Conservation (phyloP, 2,888 invertebrate species). For the Spilosoma lubricipeda region DNA sequence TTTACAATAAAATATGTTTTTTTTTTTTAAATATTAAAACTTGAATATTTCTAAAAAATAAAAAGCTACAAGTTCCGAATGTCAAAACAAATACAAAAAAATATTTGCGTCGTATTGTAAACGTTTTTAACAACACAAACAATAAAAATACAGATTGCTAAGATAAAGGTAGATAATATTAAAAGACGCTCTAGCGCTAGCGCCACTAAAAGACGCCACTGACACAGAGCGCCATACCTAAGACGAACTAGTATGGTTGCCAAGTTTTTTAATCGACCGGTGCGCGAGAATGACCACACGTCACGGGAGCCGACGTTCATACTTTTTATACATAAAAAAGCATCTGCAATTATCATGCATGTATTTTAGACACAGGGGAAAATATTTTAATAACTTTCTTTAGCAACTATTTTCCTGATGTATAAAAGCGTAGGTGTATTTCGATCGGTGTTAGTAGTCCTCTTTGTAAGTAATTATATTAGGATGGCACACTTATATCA, state of each 20-base stretch:
- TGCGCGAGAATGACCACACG: constrained; percentile 60
- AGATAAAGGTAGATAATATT: constrained; percentile 25
- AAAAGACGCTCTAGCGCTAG: constrained; percentile 57
- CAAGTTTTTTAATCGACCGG: constrained; percentile 73
- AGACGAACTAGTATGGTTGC: constrained; percentile 67
- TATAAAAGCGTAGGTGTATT: constrained; percentile 13
- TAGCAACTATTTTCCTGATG: neutral
- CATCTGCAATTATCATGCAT: constrained; percentile 19
- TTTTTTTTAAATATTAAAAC: neutral
- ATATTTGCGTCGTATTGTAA: constrained; percentile 23
- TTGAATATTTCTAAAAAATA: neutral
- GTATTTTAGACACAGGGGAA: constrained; percentile 19
- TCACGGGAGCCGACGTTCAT: constrained; percentile 56
- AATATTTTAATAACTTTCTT: neutral
- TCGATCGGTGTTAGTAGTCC: neutral
- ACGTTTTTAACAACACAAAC: constrained; percentile 31
- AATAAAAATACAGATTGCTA: constrained; percentile 23
- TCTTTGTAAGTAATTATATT: constrained; percentile 33
- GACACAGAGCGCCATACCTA: constrained; percentile 67
- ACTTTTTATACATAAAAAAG: constrained; percentile 29
- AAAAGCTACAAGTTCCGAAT: neutral
- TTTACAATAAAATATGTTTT: neutral
- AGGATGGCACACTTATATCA: constrained; percentile 45
- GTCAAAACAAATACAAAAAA: constrained; percentile 18
- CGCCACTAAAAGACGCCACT: constrained; percentile 64